Evolutionary conservation across 2,113 vertebrate genomes (phyloP).

Genomic region (Neogobius melanostomus): DNA sequence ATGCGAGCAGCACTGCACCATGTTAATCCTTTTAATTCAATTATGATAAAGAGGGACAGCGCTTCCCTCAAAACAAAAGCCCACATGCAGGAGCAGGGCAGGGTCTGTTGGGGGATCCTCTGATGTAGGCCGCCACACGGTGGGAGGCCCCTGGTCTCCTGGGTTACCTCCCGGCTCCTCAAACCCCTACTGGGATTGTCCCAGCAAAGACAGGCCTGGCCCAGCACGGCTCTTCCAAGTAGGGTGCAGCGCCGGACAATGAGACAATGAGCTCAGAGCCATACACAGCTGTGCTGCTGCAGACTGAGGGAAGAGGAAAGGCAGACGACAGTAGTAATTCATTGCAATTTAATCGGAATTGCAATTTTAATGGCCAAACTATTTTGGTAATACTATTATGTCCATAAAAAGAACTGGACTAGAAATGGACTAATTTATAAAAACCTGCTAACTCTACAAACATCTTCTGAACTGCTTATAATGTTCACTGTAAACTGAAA

Average conservation of each 20-base stretch:
- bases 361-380: too few relatives aligned
- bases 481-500: neutral
- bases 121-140: conserved; percentile 65
- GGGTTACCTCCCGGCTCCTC: conserved; percentile 64
- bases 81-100: conserved; percentile 66
- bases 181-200: conserved; percentile 53
- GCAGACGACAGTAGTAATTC: too few relatives aligned
- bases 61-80: conserved; percentile 74
- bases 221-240: conserved; percentile 40
- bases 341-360: too few relatives aligned
- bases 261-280: conserved; percentile 57
- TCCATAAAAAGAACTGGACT: too few relatives aligned
- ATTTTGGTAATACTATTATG: too few relatives aligned
- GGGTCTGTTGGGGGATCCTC: conserved; percentile 55
- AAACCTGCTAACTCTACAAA: too few relatives aligned
- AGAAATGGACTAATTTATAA: too few relatives aligned
- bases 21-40: conserved; percentile 80
- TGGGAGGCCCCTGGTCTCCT: conserved; percentile 68
- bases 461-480: too few relatives aligned
- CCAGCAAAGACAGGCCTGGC: conserved; percentile 34
- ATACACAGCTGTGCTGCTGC: conserved; percentile 61
- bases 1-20: conserved; percentile 70
- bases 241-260: conserved; percentile 56
- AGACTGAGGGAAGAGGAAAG: conserved; percentile 23
- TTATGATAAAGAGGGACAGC: conserved; percentile 74